phyloP scores from a whole-genome alignment of 1,140 invertebrate species.

The Drosophila paulistorum region DNA sequence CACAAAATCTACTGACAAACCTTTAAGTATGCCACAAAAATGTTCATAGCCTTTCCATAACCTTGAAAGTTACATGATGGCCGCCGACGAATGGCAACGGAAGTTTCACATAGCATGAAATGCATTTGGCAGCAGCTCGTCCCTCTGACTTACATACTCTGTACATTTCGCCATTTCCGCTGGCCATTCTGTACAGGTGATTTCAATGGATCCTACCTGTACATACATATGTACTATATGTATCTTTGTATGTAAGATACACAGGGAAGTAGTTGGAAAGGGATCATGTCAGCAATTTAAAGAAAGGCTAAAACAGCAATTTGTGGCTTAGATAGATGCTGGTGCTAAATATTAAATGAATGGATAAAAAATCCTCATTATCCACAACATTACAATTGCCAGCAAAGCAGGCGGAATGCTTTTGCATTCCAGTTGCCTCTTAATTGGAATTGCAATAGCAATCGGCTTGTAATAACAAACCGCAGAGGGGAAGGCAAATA shows the following conservation, averaged over 20 bases:
- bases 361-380: background rate
- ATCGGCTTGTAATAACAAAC: background rate
- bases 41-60: conserved; percentile 9
- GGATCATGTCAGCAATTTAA: too few relatives aligned
- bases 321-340: too few relatives aligned
- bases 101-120: conserved; percentile 40
- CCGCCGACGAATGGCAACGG: conserved; percentile 4
- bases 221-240: background rate
- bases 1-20: background rate
- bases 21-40: conserved; percentile 10
- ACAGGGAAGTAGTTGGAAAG: background rate
- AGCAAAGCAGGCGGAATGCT: too few relatives aligned
- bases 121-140: conserved; percentile 34
- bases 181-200: background rate
- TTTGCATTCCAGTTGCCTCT: too few relatives aligned
- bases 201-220: background rate
- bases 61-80: conserved; percentile 41
- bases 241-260: too few relatives aligned
- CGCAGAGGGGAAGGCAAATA: background rate
- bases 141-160: background rate
- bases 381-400: background rate
- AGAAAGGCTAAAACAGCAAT: too few relatives aligned
- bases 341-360: too few relatives aligned
- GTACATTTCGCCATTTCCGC: conserved; percentile 45
- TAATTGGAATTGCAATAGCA: background rate